Percentiles rank a stretch among this genome's conserved stretches.
These are phyloP conservation scores for Cairina moschata DNA, from an alignment of 2,113 vertebrate species.

Conservation along the genomic window DNA sequence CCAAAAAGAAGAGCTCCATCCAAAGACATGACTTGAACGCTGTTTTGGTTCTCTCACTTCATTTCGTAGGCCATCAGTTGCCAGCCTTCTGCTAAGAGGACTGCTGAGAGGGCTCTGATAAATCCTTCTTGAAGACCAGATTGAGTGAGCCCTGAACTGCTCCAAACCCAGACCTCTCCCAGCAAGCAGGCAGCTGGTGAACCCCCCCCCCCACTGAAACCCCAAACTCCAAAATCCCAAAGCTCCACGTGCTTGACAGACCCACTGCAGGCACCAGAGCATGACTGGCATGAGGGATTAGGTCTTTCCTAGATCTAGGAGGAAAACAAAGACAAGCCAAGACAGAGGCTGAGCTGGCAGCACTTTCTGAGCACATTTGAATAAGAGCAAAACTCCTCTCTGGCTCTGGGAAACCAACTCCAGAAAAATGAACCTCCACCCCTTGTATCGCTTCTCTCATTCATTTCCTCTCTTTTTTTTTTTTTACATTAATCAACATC, in stretches of 20 bases:
- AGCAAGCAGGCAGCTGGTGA: background rate
- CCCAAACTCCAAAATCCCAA: background rate
- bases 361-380: background rate
- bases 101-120: background rate
- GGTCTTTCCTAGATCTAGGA: background rate
- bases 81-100: background rate
- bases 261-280: background rate
- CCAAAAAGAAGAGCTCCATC: background rate
- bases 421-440: background rate
- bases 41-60: background rate
- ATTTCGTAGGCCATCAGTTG: background rate
- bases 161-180: background rate
- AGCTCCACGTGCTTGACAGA: background rate
- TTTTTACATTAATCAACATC: background rate
- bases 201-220: background rate
- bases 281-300: background rate
- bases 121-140: background rate
- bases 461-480: background rate
- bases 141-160: background rate
- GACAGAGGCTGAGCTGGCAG: background rate
- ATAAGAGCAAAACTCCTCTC: background rate
- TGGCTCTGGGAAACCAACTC: background rate
- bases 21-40: background rate
- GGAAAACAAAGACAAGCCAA: slow-evolving; percentile 9
- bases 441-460: background rate